Percentiles rank a stretch among this genome's conserved stretches.
Evolutionary conservation across 2,888 invertebrate genomes (phyloP).

Genomic region (Lasioglossum marginatum): DNA sequence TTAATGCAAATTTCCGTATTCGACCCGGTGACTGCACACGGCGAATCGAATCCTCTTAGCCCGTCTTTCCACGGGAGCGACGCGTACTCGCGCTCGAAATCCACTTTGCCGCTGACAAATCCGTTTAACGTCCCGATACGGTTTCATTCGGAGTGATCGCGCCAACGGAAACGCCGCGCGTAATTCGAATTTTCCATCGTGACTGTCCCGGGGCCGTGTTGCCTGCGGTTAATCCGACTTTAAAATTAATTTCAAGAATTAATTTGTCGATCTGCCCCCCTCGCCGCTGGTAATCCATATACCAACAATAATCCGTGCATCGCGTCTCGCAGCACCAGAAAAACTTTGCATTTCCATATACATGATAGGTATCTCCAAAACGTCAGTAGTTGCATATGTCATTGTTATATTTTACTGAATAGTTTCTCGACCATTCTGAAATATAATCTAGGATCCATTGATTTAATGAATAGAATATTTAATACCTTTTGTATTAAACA

Average conservation of each 20-base stretch:
- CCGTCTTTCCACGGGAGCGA: constrained; percentile 12
- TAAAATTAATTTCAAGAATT: constrained; percentile 10
- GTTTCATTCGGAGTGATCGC: constrained; percentile 58
- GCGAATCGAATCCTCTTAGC: constrained; percentile 58
- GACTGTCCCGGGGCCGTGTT: not conserved
- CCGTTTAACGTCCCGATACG: constrained; percentile 72
- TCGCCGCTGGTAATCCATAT: not conserved
- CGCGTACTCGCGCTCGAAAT: constrained; percentile 54
- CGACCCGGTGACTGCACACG: constrained; percentile 26
- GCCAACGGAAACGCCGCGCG: constrained; percentile 20
- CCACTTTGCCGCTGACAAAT: constrained; percentile 71
- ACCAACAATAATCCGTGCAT: not conserved
- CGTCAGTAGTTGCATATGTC: not conserved
- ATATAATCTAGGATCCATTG: not conserved
- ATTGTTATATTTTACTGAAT: not conserved
- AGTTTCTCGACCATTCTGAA: not conserved
- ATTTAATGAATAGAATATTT: too few relatives aligned
- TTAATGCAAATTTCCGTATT: constrained; percentile 43
- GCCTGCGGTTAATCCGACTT: not conserved
- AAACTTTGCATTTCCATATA: not conserved
- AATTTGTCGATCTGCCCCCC: not conserved
- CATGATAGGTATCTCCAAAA: not conserved
- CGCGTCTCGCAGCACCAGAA: not conserved
- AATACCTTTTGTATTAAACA: too few relatives aligned
- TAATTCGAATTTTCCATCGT: not conserved